These are phyloP conservation scores for Rhyzopertha dominica DNA, from an alignment of 1,140 invertebrate species.

Conservation along the genomic window DNA sequence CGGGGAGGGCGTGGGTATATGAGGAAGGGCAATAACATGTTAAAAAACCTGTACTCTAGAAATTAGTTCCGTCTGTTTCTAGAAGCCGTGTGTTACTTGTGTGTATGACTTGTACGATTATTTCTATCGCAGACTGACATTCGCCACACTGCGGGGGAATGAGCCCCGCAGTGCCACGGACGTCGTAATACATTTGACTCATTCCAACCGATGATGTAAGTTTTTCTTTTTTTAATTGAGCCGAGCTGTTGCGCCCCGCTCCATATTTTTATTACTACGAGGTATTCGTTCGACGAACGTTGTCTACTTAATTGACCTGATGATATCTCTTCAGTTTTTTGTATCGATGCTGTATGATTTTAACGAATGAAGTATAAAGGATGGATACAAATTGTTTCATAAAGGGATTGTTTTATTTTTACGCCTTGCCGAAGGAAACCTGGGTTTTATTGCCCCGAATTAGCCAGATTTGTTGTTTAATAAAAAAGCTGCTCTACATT, in stretches of 20 bases:
- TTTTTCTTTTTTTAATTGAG: conserved; percentile 29
- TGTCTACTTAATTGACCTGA: conserved; percentile 34
- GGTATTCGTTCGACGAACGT: conserved; percentile 18
- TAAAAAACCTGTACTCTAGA: conserved; percentile 33
- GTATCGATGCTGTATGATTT: conserved; percentile 42
- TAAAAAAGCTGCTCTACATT: too few species aligned
- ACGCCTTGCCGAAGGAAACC: neutral
- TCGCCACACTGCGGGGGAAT: conserved; percentile 9
- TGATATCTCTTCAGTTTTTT: conserved; percentile 38
- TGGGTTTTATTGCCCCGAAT: too few species aligned
- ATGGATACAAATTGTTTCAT: conserved; percentile 45
- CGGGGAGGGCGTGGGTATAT: conserved; percentile 20
- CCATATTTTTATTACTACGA: conserved; percentile 21
- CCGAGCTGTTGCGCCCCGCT: conserved; percentile 23
- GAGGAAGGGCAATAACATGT: conserved; percentile 39
- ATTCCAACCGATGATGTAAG: conserved; percentile 27
- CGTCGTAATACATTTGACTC: conserved; percentile 21
- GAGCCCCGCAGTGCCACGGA: conserved; percentile 8
- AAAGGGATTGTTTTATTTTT: conserved; percentile 32
- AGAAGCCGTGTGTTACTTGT: conserved; percentile 38
- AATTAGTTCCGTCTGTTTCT: conserved; percentile 38
- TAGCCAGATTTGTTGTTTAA: too few species aligned
- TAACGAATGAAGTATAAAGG: conserved; percentile 42
- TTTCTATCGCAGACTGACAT: conserved; percentile 5
- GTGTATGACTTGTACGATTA: conserved; percentile 27